phyloP scores from a whole-genome alignment of 2,888 invertebrate species.

The Metallyticus violacea region DNA sequence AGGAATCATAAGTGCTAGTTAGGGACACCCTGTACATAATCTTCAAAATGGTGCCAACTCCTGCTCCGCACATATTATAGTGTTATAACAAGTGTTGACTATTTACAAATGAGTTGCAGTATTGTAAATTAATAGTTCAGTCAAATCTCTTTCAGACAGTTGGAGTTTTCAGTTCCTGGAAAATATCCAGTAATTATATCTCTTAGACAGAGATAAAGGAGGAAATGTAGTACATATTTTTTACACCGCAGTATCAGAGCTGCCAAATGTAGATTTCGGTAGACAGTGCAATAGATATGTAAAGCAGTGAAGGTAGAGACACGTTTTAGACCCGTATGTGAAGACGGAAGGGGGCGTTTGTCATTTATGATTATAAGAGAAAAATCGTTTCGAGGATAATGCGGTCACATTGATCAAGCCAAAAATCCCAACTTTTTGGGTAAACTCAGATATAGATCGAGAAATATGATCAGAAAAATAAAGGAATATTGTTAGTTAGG shows the following conservation, averaged over 20 bases:
- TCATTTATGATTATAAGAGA: not conserved
- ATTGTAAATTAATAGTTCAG: too few relatives aligned
- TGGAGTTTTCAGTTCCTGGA: not conserved
- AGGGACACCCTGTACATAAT: too few relatives aligned
- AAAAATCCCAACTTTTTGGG: not conserved
- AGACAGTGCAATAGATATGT: not conserved
- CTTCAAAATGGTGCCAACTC: too few relatives aligned
- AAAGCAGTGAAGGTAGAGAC: not conserved
- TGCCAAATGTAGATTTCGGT: not conserved
- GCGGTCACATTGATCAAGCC: not conserved
- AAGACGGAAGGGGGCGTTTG: not conserved
- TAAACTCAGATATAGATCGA: not conserved
- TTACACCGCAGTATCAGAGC: too few relatives aligned
- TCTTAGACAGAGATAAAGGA: not conserved
- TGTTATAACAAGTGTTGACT: too few relatives aligned
- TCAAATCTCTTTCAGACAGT: too few relatives aligned
- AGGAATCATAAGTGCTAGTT: too few relatives aligned
- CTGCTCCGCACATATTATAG: too few relatives aligned
- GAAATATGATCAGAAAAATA: not conserved
- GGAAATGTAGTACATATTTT: too few relatives aligned
- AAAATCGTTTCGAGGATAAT: not conserved
- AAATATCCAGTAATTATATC: not conserved
- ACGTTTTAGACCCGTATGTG: too few relatives aligned
- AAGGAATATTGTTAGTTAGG: not conserved
- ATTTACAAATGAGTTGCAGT: too few relatives aligned